These are phyloP conservation scores for Herpetotheres cachinnans DNA, from an alignment of 2,113 vertebrate genomes.

Conservation along the genomic window DNA sequence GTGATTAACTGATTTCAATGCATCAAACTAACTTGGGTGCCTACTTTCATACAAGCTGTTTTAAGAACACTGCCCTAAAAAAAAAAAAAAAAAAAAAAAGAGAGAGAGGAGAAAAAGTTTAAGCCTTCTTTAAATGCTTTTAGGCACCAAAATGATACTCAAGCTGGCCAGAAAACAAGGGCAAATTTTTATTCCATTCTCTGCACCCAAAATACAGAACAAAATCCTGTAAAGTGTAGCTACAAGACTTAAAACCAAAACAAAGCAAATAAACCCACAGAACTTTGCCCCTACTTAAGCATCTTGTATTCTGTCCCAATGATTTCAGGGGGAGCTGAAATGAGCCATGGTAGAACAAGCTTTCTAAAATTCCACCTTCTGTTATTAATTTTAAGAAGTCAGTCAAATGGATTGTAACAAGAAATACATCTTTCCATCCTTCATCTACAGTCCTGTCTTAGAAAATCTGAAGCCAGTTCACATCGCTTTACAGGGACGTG, in stretches of 20 bases:
- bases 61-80: not conserved
- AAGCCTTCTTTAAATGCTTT: not conserved
- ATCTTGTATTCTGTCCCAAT: not conserved
- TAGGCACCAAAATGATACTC: not conserved
- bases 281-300: not conserved
- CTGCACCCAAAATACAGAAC: not conserved
- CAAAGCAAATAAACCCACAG: not conserved
- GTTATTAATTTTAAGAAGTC: not conserved
- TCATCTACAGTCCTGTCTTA: not conserved
- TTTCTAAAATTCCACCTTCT: not conserved
- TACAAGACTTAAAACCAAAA: not conserved
- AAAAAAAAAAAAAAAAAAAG: not conserved
- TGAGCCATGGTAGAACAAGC: not conserved
- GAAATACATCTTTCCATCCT: not conserved
- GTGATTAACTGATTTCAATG: not conserved
- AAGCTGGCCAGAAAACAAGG: not conserved
- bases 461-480: not conserved
- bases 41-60: not conserved
- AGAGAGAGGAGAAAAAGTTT: accelerated
- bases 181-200: not conserved
- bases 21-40: not conserved
- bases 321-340: not conserved
- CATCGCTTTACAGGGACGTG: not conserved
- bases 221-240: not conserved
- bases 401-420: not conserved